Percentiles rank a stretch among this genome's conserved stretches.
These are phyloP conservation scores for Mythimna albipuncta DNA, from an alignment of 2,888 invertebrate genomes.

Conservation along the genomic window DNA sequence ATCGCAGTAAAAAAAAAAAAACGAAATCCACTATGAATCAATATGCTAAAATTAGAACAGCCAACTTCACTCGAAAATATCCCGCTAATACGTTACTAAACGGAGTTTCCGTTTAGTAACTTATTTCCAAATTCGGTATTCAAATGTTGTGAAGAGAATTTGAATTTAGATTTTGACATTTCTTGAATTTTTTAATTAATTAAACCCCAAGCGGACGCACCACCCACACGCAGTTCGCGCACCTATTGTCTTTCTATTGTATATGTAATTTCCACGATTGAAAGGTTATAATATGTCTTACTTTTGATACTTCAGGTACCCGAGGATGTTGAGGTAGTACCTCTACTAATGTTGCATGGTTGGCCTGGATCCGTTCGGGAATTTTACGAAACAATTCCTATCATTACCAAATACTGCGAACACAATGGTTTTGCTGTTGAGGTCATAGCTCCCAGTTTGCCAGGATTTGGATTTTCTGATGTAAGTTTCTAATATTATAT, in stretches of 20 bases:
- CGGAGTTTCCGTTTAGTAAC: too few species aligned
- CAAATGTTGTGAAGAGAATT: background rate
- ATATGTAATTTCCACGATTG: too few species aligned
- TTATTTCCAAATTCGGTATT: background rate
- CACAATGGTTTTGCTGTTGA: conserved; percentile 88
- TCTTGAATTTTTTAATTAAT: background rate
- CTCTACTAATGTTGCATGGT: conserved; percentile 92
- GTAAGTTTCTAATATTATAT: conserved; percentile 53
- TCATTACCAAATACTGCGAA: conserved; percentile 85
- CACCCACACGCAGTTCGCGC: too few species aligned
- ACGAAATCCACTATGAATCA: too few species aligned
- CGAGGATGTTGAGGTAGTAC: conserved; percentile 33
- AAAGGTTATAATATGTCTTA: background rate
- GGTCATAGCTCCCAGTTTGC: conserved; percentile 66
- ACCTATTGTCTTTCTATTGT: too few species aligned
- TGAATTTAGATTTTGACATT: background rate
- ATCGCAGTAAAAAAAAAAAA: too few species aligned
- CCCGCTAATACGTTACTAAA: too few species aligned
- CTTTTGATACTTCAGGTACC: conserved; percentile 27
- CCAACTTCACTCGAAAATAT: too few species aligned
- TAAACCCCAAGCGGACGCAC: too few species aligned
- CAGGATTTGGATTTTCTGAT: conserved; percentile 70
- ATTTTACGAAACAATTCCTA: conserved; percentile 92
- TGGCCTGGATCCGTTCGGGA: conserved; percentile 95
- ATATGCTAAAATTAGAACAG: too few species aligned